A percentile compares a stretch with the other conserved stretches of the same genome.
These are phyloP conservation scores for Bombus sibiricus DNA, from an alignment of 1,140 invertebrate species.

Conservation along the genomic window DNA sequence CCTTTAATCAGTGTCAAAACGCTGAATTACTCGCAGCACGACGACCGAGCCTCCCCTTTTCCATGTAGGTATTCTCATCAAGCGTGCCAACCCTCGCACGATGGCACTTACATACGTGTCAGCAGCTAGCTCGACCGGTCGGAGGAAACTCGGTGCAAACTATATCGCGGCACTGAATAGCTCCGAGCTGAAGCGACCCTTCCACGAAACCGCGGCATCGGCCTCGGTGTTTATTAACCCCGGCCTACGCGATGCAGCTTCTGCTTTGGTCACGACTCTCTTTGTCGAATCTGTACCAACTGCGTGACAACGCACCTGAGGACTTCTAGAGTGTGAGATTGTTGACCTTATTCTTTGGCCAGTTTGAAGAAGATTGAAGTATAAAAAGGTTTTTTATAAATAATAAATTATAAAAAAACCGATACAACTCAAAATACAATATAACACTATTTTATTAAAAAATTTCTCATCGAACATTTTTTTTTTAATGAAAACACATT, in stretches of 20 bases:
- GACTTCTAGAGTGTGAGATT: constrained; percentile 22
- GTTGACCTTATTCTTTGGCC: constrained; percentile 6
- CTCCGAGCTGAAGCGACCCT: constrained; percentile 56
- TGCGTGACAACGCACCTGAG: constrained; percentile 13
- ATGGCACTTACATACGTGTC: constrained; percentile 70
- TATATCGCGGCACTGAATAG: constrained; percentile 67
- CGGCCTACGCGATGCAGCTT: constrained; percentile 18
- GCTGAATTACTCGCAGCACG: not conserved
- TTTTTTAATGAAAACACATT: no score
- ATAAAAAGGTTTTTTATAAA: no score
- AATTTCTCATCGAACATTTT: no score
- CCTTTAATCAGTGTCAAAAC: constrained; percentile 14
- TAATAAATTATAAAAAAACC: no score
- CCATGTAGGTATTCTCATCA: not conserved
- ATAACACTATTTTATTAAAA: no score
- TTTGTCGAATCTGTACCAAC: constrained; percentile 3
- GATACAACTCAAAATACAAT: no score
- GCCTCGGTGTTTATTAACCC: constrained; percentile 64
- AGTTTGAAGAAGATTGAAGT: not conserved
- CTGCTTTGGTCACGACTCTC: constrained; percentile 18
- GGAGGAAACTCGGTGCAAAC: constrained; percentile 63
- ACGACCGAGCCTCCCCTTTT: constrained; percentile 7
- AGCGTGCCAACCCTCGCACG: constrained; percentile 43
- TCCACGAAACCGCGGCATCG: constrained; percentile 18
- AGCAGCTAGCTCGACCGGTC: constrained; percentile 49